Percentiles rank a stretch among this genome's conserved stretches.
phyloP scores from a whole-genome alignment of 2,113 vertebrate genomes.

The Xiphias gladius region DNA sequence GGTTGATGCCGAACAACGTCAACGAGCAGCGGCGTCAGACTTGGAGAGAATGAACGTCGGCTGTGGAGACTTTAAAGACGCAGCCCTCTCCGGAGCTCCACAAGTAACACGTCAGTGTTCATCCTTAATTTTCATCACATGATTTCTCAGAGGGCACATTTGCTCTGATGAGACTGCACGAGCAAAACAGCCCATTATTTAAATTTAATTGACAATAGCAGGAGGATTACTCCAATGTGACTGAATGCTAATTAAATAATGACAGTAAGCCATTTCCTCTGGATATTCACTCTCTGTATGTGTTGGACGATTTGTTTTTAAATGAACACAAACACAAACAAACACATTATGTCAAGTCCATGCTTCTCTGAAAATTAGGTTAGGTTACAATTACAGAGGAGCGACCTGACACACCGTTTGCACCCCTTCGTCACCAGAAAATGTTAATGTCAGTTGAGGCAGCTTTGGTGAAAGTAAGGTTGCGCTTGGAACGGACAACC shows the following conservation, averaged over 20 bases:
- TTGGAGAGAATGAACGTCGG: not conserved
- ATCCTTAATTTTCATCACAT: not conserved
- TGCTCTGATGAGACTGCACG: not conserved
- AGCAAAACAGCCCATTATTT: constrained; percentile 19
- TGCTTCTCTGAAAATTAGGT: too few relatives aligned
- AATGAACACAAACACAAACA: too few relatives aligned
- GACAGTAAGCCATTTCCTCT: not conserved
- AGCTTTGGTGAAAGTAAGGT: too few relatives aligned
- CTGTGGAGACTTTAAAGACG: constrained; percentile 25
- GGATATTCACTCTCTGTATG: not conserved
- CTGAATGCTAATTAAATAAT: constrained; percentile 22
- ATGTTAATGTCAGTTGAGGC: too few relatives aligned
- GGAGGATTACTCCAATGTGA: not conserved
- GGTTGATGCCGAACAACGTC: constrained; percentile 3
- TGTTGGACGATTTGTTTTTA: too few relatives aligned
- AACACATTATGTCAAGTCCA: too few relatives aligned
- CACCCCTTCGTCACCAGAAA: not conserved
- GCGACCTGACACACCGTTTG: too few relatives aligned
- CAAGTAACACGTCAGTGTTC: constrained; percentile 14
- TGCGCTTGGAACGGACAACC: too few relatives aligned
- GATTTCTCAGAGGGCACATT: constrained; percentile 32
- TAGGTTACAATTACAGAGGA: too few relatives aligned
- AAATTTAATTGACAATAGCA: constrained; percentile 11
- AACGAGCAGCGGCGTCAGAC: constrained; percentile 35
- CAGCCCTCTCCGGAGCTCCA: constrained; percentile 24